These are phyloP conservation scores for Stenichneumon culpator DNA, from an alignment of 2,888 invertebrate genomes.

Conservation along the genomic window DNA sequence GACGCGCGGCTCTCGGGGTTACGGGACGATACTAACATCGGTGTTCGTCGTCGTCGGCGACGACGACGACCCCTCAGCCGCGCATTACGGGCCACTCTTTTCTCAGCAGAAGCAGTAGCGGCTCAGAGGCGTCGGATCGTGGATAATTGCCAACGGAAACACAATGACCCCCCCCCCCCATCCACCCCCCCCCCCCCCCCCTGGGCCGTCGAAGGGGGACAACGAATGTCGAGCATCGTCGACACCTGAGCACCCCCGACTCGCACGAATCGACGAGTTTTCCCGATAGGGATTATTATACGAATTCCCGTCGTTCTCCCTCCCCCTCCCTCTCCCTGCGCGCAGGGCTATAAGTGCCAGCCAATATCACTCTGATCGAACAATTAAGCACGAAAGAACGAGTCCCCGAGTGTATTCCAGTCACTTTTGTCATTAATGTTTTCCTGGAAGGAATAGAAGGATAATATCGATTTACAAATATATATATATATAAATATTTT, in stretches of 20 bases:
- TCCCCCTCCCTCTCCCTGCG: no score
- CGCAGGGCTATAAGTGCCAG: constrained; percentile 35
- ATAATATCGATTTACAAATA: not conserved
- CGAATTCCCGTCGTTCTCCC: constrained; percentile 9
- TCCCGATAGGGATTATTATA: constrained; percentile 59
- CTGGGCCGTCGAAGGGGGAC: constrained; percentile 57
- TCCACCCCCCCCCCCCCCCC: no score
- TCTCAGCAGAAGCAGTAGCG: constrained; percentile 51
- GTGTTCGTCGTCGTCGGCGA: constrained; percentile 20
- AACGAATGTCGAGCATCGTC: constrained; percentile 50
- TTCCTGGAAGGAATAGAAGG: not conserved
- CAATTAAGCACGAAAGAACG: constrained; percentile 53
- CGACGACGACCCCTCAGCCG: not conserved
- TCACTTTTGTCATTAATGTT: not conserved
- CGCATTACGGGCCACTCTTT: constrained; percentile 39
- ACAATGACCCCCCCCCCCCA: constrained; percentile 71
- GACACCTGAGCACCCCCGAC: constrained; percentile 54
- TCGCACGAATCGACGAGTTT: constrained; percentile 44
- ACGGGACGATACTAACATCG: constrained; percentile 38
- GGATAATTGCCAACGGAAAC: constrained; percentile 76
- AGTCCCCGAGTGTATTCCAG: not conserved
- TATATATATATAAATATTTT: not conserved
- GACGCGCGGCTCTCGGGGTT: constrained; percentile 5
- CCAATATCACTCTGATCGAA: constrained; percentile 50
- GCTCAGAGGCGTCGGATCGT: constrained; percentile 81